Conservation (phyloP, 2,888 invertebrate species). For the Drosophila diplacantha region DNA sequence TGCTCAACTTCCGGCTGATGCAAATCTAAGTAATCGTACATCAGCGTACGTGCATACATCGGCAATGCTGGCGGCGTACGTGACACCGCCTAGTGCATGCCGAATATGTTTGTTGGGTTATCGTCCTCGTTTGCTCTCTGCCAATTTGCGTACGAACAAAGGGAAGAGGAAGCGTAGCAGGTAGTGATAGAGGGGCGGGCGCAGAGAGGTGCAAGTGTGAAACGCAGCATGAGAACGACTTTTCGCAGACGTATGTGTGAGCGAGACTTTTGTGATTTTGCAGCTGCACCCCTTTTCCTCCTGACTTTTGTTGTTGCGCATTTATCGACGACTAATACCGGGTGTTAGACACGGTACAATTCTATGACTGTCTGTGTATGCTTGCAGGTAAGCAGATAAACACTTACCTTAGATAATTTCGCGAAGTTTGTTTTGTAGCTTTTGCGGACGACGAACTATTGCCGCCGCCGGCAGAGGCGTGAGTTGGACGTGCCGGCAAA, state of each 20-base stretch:
- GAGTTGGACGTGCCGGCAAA: constrained; percentile 50
- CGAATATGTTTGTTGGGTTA: constrained; percentile 62
- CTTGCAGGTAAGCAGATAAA: constrained; percentile 35
- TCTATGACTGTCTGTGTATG: constrained; percentile 7
- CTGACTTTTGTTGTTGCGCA: constrained; percentile 40
- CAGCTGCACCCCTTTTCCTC: constrained; percentile 33
- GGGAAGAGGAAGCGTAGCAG: constrained; percentile 45
- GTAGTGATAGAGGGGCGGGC: constrained; percentile 26
- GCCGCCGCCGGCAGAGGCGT: constrained; percentile 49
- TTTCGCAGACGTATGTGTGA: constrained; percentile 18
- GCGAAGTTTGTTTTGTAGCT: constrained; percentile 70
- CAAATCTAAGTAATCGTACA: constrained; percentile 5
- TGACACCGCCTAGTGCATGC: constrained; percentile 47
- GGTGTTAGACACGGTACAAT: constrained; percentile 43
- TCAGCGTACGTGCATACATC: constrained; percentile 10
- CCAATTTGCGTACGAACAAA: constrained; percentile 63
- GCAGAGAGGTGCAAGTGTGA: constrained; percentile 29
- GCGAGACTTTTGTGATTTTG: constrained; percentile 21
- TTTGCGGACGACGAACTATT: constrained; percentile 68
- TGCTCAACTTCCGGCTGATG: constrained; percentile 14
- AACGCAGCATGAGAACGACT: constrained; percentile 56
- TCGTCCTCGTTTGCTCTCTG: constrained; percentile 58
- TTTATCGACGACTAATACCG: constrained; percentile 49
- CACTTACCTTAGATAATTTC: constrained; percentile 77
- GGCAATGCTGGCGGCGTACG: constrained; percentile 53